phyloP scores from a whole-genome alignment of 2,888 invertebrate species.

The Lasiommata megera region DNA sequence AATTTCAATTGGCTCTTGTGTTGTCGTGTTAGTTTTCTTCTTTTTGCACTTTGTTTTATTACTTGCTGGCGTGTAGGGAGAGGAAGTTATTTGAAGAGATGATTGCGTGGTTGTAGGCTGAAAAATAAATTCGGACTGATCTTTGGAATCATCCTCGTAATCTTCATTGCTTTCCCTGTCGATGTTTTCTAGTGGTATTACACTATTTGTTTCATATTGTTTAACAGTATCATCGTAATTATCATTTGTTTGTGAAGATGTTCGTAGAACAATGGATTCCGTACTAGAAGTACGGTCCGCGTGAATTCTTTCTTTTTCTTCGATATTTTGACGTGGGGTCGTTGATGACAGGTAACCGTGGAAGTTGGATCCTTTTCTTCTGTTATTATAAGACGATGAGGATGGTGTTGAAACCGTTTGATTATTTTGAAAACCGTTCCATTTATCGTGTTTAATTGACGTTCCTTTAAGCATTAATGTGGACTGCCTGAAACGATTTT shows the following conservation, averaged over 20 bases:
- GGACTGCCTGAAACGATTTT: slow-evolving; percentile 68
- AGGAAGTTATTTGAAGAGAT: slow-evolving; percentile 42
- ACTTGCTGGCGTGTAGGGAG: slow-evolving; percentile 45
- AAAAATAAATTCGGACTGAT: slow-evolving; percentile 57
- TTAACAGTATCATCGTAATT: slow-evolving; percentile 40
- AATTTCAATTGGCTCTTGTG: slow-evolving; percentile 36
- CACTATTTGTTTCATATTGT: slow-evolving; percentile 40
- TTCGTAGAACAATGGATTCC: slow-evolving; percentile 29
- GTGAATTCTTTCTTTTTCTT: slow-evolving; percentile 45
- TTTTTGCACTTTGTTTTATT: slow-evolving; percentile 72
- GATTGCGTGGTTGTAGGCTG: slow-evolving; percentile 39
- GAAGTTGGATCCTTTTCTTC: slow-evolving; percentile 71
- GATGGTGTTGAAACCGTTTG: slow-evolving; percentile 35
- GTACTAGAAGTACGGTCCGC: slow-evolving; percentile 38
- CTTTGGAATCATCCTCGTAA: slow-evolving; percentile 47
- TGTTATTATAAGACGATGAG: slow-evolving; percentile 40
- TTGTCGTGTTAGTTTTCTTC: slow-evolving; percentile 54
- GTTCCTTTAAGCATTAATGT: slow-evolving; percentile 69
- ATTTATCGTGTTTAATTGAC: slow-evolving; percentile 72
- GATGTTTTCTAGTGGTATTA: slow-evolving; percentile 28
- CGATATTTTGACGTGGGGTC: slow-evolving; percentile 40
- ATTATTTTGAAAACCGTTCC: slow-evolving; percentile 52
- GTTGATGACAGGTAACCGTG: slow-evolving; percentile 57
- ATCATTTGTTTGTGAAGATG: slow-evolving; percentile 20
- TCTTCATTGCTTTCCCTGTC: slow-evolving; percentile 34